Evolutionary conservation across 2,113 vertebrate species (phyloP), one percentile per base, ranked within the genome.

Genomic region (Synchiropus splendidus): DNA sequence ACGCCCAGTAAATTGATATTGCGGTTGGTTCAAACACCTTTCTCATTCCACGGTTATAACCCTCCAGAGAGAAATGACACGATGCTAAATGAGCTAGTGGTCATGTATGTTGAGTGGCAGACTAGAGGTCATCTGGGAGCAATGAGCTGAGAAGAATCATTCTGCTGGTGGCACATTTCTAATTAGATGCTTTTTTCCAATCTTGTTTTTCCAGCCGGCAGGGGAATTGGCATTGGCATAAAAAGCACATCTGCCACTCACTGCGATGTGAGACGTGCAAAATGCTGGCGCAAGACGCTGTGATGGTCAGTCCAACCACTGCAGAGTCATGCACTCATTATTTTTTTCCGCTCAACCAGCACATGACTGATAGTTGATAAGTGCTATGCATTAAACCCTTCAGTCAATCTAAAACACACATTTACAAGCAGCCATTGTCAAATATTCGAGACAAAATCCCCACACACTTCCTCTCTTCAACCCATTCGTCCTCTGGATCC

Each of bases 191-290:
- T 48, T 54, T 46, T 42, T 47, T 39, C 42, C 44, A 27, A 56
- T 45, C 37, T 38, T 27, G 5, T 45, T 44, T 30, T 9, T 14
- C 5, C 2, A 15, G 40, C 32, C 10, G 16, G 30, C 46, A 15
- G 21, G 31, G 21, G 37, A 49, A 46, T 21, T 48, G 40, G 47
- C 44, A 27, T 58, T 47, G 45, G 38, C 34, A 35, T 41, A 41
- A 57, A 38, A 57, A 51, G 48, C 45, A 60, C 55, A 72, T 57
- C 69, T 64, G 69, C 46, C 48, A 55, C 42, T 67, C 49, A 47
- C 8, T 18, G 18, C 41, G 42, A 60, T 40, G 42, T 40, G 30
- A 51, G 17, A 35, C 36, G 46, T 42, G 53, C 50, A 65, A 48
- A 50, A 57, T 31, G 47, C 31, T 27, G 17, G 33, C 34, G 42